Conservation (phyloP, 2,797 vertebrate genomes). For the Sarcophilus harrisii region DNA sequence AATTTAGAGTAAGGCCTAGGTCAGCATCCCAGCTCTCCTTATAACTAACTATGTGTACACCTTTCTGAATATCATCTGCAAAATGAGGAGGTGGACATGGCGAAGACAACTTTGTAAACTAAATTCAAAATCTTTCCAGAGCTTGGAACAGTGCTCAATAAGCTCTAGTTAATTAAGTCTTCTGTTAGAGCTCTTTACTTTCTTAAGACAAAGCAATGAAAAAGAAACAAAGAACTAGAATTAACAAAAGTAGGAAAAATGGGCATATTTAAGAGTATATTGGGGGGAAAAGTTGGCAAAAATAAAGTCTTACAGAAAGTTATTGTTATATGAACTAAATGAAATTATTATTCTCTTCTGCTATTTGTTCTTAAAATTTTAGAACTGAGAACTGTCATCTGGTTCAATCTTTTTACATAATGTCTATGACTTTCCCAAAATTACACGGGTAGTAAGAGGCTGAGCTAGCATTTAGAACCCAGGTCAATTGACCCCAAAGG, state of each 20-base stretch:
- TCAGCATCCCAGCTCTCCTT: neutral
- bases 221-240: neutral
- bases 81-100: neutral
- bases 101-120: no score
- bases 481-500: neutral
- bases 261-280: rapidly evolving
- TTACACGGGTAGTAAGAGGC: neutral
- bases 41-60: neutral
- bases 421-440: neutral
- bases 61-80: neutral
- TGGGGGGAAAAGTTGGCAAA: neutral
- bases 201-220: neutral
- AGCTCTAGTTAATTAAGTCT: neutral
- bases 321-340: neutral
- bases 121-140: neutral
- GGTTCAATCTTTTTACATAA: neutral
- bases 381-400: neutral
- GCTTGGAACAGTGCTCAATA: neutral
- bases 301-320: neutral
- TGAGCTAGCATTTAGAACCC: neutral
- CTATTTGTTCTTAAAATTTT: neutral
- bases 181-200: neutral
- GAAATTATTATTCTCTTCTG: neutral
- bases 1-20: neutral
- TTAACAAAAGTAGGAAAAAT: neutral